phyloP scores from a whole-genome alignment of 2,888 invertebrate species.

The Disparrhopalites patrizii region DNA sequence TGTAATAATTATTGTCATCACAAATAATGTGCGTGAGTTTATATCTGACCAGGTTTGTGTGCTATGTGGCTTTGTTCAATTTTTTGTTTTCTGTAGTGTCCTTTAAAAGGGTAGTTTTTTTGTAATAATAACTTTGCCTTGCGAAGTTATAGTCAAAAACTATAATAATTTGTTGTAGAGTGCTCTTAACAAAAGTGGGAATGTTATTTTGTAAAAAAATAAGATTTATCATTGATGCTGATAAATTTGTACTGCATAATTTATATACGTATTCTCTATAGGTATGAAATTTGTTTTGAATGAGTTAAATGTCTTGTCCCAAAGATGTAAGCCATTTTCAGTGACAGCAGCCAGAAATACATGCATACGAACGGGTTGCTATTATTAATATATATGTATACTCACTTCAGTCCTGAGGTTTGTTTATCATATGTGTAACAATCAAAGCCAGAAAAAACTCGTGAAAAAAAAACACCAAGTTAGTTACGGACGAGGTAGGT shows the following conservation, averaged over 20 bases:
- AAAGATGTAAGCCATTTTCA: too few species aligned
- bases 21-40: conserved; percentile 14
- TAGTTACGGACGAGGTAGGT: conserved; percentile 16
- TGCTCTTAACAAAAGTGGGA: conserved; percentile 10
- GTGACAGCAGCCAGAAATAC: too few species aligned
- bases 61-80: conserved; percentile 9
- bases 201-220: conserved; percentile 8
- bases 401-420: conserved; percentile 11
- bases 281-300: conserved; percentile 7
- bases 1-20: conserved; percentile 8
- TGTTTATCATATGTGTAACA: conserved; percentile 5
- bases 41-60: conserved; percentile 27
- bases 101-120: conserved; percentile 22
- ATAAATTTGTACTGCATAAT: conserved; percentile 24
- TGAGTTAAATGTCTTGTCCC: too few species aligned
- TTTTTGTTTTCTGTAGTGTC: conserved; percentile 17
- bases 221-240: conserved; percentile 10
- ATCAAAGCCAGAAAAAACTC: conserved; percentile 15
- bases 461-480: conserved; percentile 9
- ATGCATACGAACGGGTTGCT: too few species aligned
- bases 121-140: conserved; percentile 21
- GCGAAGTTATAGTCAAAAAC: not conserved
- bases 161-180: conserved; percentile 22
- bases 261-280: conserved; percentile 19
- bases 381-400: not conserved